Conservation (phyloP, 2,888 invertebrate species). For the Microplitis deprimator region DNA sequence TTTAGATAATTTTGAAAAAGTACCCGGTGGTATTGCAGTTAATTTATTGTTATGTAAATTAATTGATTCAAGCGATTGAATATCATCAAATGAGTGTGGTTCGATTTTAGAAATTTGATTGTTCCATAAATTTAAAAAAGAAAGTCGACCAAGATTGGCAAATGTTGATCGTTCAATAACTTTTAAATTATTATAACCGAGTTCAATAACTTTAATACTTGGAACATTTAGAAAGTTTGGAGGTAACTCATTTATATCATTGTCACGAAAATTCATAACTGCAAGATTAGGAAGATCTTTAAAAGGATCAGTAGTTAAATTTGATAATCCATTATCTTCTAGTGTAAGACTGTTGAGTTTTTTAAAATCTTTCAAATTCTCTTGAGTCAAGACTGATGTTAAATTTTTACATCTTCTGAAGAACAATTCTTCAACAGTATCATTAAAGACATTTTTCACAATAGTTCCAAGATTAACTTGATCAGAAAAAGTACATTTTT, state of each 20-base stretch:
- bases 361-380: conserved; percentile 76
- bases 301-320: conserved; percentile 77
- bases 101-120: conserved; percentile 79
- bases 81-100: conserved; percentile 77
- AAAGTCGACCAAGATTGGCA: conserved; percentile 74
- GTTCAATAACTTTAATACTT: conserved; percentile 75
- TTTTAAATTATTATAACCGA: conserved; percentile 77
- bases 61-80: conserved; percentile 77
- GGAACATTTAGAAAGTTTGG: conserved; percentile 56
- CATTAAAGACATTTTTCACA: conserved; percentile 49
- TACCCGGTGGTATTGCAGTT: conserved; percentile 75
- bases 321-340: conserved; percentile 76
- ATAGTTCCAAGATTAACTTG: conserved; percentile 51
- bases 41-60: conserved; percentile 81
- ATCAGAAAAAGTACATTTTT: conserved; percentile 54
- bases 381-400: conserved; percentile 70
- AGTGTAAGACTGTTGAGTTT: conserved; percentile 75
- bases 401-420: conserved; percentile 52
- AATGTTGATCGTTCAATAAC: conserved; percentile 77
- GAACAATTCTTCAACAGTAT: conserved; percentile 46
- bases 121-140: conserved; percentile 79
- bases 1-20: conserved; percentile 77
- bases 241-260: conserved; percentile 48
- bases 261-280: conserved; percentile 75
- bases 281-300: conserved; percentile 74